Evolutionary conservation across 37 sponge, comb jelly and placozoan genomes (phyloP), one percentile per base, ranked within the genome.

Genomic region (Corticium candelabrum): DNA sequence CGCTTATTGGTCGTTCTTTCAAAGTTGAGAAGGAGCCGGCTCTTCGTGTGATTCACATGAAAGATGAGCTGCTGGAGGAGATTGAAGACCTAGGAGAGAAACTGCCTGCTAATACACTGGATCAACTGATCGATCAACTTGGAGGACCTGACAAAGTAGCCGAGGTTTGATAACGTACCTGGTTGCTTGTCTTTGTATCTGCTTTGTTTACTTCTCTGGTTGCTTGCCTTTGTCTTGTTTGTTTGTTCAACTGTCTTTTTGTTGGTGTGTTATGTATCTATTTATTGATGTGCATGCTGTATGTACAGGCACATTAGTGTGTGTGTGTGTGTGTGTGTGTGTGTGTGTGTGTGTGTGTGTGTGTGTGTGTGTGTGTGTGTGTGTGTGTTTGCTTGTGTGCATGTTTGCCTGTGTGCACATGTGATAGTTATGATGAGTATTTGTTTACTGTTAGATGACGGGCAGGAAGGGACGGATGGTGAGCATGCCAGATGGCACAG

Each of bases 71-170:
- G 74, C 62, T 91, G 74, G 40, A 41, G 32, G 88, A 87, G 67
- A 39, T 95, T 67, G 90, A 89, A 11, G 77, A 83, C 3, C 83
- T 95, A 30, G 71, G 79, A 34, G 86, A 87, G 30, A 73, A 87
- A 50, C 84, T 95, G 5, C 96, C 96, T 15, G 72, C 82, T 75
- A 95, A 95, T 69, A 95, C 93, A 31, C 79, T 95, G 71, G 96
- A 95, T 78, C 90, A 95, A 72, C 80, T 95, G 41, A 89, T 95
- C 3, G 87, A 89, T 68, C 86, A 84, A 1, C 80, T 95, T 36
- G 96, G 96, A 3, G 96, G 96, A 41, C 86, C 96, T 4, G 33
- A 40, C n/a, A 35, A 43, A 38, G 92, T 91, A 1, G 78, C 86
- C 77, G 86, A 85, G 76, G 86, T 85, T 15, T 32, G 75, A n/a